Conservation (phyloP, 2,797 vertebrate genomes). For the Danio tinwini region DNA sequence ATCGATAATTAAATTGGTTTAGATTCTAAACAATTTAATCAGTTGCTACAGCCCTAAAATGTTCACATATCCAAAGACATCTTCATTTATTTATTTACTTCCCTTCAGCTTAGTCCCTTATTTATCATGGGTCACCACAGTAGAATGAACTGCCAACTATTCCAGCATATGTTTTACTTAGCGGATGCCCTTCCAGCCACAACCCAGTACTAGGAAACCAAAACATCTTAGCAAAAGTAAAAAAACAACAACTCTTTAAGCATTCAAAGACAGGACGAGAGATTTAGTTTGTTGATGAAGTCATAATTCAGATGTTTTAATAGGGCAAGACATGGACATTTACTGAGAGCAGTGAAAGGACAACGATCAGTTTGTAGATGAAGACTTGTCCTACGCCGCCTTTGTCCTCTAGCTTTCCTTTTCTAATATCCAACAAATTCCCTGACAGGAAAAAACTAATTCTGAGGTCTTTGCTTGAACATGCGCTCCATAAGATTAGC, state of each 20-base stretch:
- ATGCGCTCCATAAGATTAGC: constrained; percentile 26
- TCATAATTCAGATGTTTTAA: constrained; percentile 75
- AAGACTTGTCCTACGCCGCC: constrained; percentile 32
- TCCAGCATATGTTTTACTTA: too few species aligned
- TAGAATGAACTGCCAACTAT: too few species aligned
- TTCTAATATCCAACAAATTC: constrained; percentile 19
- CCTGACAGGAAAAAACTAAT: background rate
- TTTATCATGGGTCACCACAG: too few species aligned
- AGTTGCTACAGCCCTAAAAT: background rate
- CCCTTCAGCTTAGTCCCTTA: too few species aligned
- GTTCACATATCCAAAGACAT: constrained; percentile 39
- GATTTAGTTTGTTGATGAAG: constrained; percentile 71
- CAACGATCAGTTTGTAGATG: constrained; percentile 64
- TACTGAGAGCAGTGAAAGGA: constrained; percentile 71
- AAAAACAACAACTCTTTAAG: constrained; percentile 60
- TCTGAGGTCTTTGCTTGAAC: constrained; percentile 6
- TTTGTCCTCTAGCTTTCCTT: constrained; percentile 18
- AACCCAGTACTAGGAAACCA: background rate
- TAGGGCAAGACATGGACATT: constrained; percentile 68
- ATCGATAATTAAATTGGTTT: too few species aligned
- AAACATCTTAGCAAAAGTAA: constrained; percentile 37
- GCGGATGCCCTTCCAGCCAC: too few species aligned
- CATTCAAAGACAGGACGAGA: constrained; percentile 64
- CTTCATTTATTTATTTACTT: background rate
- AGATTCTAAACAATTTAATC: too few species aligned